Evolutionary conservation across 2,888 invertebrate species (phyloP).

Genomic region (Acronicta alni): DNA sequence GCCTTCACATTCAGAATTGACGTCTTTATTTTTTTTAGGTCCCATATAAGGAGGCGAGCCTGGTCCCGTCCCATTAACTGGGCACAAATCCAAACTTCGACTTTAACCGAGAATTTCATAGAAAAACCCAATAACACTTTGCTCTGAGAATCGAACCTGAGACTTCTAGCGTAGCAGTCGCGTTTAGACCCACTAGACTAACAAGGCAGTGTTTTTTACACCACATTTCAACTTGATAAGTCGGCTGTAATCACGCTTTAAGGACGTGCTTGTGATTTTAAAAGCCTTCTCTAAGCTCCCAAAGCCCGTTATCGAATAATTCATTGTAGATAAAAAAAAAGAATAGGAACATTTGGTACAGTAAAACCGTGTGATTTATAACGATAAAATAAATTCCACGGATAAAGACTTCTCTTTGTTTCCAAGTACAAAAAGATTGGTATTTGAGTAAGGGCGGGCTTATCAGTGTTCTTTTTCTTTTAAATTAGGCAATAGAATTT

Average conservation of each 20-base stretch:
- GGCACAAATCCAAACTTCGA: too few species aligned
- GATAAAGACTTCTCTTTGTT: constrained; percentile 58
- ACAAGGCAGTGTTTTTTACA: too few species aligned
- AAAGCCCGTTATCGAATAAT: constrained; percentile 43
- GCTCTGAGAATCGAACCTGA: too few species aligned
- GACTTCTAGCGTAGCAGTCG: too few species aligned
- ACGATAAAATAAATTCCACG: constrained; percentile 62
- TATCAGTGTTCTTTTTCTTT: constrained; percentile 33
- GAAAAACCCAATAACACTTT: too few species aligned
- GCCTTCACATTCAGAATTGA: too few species aligned
- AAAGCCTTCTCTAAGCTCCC: constrained; percentile 25
- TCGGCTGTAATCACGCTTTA: neutral
- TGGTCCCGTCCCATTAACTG: too few species aligned
- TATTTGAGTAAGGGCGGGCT: constrained; percentile 38
- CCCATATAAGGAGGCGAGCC: too few species aligned
- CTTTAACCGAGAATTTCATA: too few species aligned
- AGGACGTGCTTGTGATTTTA: constrained; percentile 30
- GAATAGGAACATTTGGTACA: constrained; percentile 44
- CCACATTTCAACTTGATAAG: neutral
- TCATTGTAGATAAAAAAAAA: constrained; percentile 56
- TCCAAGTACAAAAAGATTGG: constrained; percentile 41
- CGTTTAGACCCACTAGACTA: too few species aligned
- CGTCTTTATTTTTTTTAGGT: too few species aligned
- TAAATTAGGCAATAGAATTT: constrained; percentile 28
- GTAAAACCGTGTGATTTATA: constrained; percentile 65